phyloP scores from a whole-genome alignment of 1,140 invertebrate genomes.

The Popillia japonica region DNA sequence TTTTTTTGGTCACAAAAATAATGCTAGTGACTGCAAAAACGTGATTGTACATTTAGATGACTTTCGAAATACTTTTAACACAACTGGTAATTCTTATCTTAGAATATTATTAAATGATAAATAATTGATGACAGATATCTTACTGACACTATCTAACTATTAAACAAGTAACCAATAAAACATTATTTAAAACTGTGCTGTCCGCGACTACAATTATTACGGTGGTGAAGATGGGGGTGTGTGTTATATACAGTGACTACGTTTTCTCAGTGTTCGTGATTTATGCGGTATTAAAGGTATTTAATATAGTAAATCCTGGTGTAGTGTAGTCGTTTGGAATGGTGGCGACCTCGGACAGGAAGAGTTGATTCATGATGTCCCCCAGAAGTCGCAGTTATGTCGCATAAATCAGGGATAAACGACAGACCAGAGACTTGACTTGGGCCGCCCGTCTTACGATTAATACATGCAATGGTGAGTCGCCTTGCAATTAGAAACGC shows the following conservation, averaged over 20 bases:
- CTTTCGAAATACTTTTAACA: no score
- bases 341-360: constrained; percentile 45
- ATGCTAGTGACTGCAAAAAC: no score
- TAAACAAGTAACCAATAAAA: no score
- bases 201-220: background rate
- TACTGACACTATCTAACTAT: no score
- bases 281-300: constrained; percentile 41
- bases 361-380: constrained; percentile 47
- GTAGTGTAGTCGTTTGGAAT: constrained; percentile 33
- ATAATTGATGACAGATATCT: no score
- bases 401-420: constrained; percentile 47
- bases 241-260: constrained; percentile 11
- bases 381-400: constrained; percentile 47
- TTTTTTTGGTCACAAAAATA: no score
- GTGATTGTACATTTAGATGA: no score
- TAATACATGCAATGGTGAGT: constrained; percentile 44
- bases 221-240: background rate
- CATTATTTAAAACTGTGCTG: background rate
- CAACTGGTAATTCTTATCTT: no score
- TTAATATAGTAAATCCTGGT: constrained; percentile 41
- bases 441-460: constrained; percentile 42
- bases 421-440: constrained; percentile 47
- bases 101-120: no score
- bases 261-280: constrained; percentile 31
- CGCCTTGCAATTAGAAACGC: constrained; percentile 44